A percentile compares a stretch with the other conserved stretches of the same genome.
Conservation (phyloP, 1,140 invertebrate genomes). For the Ostrea denselamellosa region DNA sequence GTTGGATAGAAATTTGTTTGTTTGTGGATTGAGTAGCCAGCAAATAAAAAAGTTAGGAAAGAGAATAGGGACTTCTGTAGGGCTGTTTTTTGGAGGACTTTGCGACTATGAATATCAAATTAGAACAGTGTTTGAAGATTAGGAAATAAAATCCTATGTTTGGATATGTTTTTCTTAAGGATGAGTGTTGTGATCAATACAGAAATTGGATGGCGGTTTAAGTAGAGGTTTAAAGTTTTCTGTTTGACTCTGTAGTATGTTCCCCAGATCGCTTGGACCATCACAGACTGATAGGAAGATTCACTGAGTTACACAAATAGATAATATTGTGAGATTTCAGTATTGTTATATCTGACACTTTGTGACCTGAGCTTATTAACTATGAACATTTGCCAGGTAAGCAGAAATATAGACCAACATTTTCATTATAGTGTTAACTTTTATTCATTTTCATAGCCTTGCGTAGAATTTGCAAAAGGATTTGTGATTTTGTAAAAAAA, state of each 20-base stretch:
- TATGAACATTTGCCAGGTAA: not conserved
- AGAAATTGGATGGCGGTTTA: not conserved
- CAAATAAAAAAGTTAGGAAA: not conserved
- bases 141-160: not conserved
- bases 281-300: not conserved
- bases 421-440: not conserved
- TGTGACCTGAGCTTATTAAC: not conserved
- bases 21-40: not conserved
- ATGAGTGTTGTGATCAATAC: constrained; percentile 15
- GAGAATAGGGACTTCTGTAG: not conserved
- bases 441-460: too few species aligned
- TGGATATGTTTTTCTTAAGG: not conserved
- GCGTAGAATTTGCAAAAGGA: too few species aligned
- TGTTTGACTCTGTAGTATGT: not conserved
- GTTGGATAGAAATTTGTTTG: not conserved
- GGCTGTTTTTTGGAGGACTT: not conserved
- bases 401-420: not conserved
- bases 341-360: not conserved
- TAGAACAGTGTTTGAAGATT: not conserved
- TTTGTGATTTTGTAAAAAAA: too few species aligned
- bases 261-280: not conserved
- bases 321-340: not conserved
- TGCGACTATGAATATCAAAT: constrained; percentile 5
- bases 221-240: constrained; percentile 18
- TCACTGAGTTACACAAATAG: not conserved